Conservation (phyloP, 2,797 vertebrate species). For the Syndactyla subalaris region DNA sequence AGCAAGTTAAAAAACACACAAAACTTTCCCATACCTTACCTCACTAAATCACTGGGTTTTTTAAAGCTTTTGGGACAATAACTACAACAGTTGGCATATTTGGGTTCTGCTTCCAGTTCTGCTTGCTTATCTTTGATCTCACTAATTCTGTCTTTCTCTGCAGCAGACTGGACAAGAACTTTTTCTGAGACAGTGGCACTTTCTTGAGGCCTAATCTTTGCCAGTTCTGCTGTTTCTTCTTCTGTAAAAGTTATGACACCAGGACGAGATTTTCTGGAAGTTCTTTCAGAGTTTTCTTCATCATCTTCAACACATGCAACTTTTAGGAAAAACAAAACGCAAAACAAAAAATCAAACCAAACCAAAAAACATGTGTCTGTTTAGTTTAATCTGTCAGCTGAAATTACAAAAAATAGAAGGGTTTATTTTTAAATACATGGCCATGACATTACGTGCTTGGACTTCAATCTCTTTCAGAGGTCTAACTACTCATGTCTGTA, state of each 20-base stretch:
- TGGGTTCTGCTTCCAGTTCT: conserved; percentile 92
- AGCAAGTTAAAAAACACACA: background rate
- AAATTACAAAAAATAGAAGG: background rate
- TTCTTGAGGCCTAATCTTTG: conserved; percentile 89
- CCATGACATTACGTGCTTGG: background rate
- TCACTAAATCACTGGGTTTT: conserved; percentile 97
- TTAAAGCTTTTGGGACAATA: conserved; percentile 99
- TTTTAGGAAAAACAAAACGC: background rate
- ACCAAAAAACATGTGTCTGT: fast-evolving
- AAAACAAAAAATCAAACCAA: background rate
- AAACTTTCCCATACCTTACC: conserved; percentile 76
- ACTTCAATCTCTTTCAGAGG: background rate
- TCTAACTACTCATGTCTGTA: background rate
- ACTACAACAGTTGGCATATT: conserved; percentile 93
- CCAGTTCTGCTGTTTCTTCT: conserved; percentile 94
- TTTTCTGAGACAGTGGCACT: conserved; percentile 94
- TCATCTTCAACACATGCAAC: conserved; percentile 77
- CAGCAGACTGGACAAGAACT: conserved; percentile 95
- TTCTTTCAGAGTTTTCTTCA: conserved; percentile 83
- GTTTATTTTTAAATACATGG: background rate
- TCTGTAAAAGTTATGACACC: conserved; percentile 96
- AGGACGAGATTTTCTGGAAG: conserved; percentile 83
- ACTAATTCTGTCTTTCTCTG: conserved; percentile 95
- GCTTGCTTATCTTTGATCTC: conserved; percentile 94
- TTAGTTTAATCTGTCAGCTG: background rate